Evolutionary conservation across 2,797 vertebrate species (phyloP), one percentile per base, ranked within the genome.

Genomic region (Merluccius polli): DNA sequence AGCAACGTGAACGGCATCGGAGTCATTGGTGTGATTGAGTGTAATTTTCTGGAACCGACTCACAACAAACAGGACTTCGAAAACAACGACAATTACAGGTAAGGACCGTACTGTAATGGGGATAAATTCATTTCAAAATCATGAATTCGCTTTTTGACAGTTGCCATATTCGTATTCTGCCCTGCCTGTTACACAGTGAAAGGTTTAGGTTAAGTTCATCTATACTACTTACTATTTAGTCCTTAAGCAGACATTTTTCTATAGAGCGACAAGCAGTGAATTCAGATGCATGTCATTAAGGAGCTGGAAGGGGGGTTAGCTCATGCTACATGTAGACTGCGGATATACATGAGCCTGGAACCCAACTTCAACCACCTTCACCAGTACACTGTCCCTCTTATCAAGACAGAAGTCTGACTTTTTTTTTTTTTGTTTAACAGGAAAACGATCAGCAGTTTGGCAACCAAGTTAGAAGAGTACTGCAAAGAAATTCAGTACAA

Each of bases 51-150:
- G 65, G 94, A 96, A 73, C 97, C 97, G 27, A 99, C 96, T 75
- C 97, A 99, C 87, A 99, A 98, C 91, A 99, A 99, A 80, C 98
- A 99, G 84, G 96, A 96, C 87, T 99, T 99, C 78, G 94, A 94
- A 82, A 96, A 96, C 80, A 96, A 95, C 2, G 97, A 98, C 16
- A 95, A 95, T 67, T 98, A 98, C 93, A 97, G 97, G 98, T 98
- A 92, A 85, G 21, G 21, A 21, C 52, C n/a, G 52, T n/a, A 59
- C 21, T 9, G 21, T 52, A n/a, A 18, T 24, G 15, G 18, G 33
- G 32, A 11, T 12, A 33, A 32, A 71, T 24, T 38, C 32, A 11
- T 12, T 6, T 71, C 21, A 12, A 11, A 31, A 30, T 30, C 29
- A 38, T 71, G 70, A 41, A 24, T 35, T 71, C 4, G 3, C 6